Conservation (phyloP, 2,888 invertebrate genomes). For the Ariolimax columbianus region DNA sequence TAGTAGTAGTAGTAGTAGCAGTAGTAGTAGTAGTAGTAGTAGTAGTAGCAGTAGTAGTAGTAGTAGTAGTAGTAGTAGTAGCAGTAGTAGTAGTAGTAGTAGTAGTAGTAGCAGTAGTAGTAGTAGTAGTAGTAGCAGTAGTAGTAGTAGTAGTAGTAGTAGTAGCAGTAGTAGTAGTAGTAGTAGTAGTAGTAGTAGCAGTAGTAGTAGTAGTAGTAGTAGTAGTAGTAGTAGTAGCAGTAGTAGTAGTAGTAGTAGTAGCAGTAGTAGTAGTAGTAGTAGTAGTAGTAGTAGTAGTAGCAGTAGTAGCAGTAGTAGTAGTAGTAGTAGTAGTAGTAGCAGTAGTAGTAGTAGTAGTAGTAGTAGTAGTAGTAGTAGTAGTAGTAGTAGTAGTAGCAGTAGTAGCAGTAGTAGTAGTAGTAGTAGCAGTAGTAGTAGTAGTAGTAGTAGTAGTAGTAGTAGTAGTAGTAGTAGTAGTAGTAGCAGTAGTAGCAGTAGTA, state of each 20-base stretch:
- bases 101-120: neutral
- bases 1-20: constrained; percentile 27
- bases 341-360: constrained; percentile 22
- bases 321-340: constrained; percentile 26
- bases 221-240: constrained; percentile 17
- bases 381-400: constrained; percentile 11
- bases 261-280: constrained; percentile 41
- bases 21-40: constrained; percentile 23
- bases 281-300: constrained; percentile 26
- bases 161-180: no score
- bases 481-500: no score
- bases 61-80: constrained; percentile 24
- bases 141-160: no score
- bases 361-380: constrained; percentile 17
- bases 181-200: no score
- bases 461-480: no score
- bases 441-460: no score
- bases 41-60: constrained; percentile 19
- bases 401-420: constrained; percentile 26
- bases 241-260: constrained; percentile 23
- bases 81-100: constrained; percentile 20
- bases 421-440: neutral
- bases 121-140: no score
- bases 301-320: constrained; percentile 24
- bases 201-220: constrained; percentile 16